Conservation (phyloP, 2,113 vertebrate species). For the Dromaius novaehollandiae region DNA sequence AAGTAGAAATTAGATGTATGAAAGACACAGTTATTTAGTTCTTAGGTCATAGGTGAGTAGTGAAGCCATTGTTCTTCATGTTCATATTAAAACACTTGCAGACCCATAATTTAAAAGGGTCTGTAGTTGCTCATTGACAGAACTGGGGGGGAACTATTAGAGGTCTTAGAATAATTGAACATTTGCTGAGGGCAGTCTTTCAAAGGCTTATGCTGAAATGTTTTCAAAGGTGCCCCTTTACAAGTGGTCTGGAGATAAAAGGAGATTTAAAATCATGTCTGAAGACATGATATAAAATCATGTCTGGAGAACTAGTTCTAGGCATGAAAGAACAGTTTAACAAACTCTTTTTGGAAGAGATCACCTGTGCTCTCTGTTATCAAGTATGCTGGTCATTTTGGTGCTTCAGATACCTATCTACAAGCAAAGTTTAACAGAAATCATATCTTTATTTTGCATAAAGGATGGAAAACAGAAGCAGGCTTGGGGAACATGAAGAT, state of each 20-base stretch:
- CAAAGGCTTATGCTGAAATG: not conserved
- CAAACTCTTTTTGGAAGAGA: not conserved
- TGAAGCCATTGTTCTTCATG: not conserved
- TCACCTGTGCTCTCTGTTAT: not conserved
- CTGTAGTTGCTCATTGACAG: not conserved
- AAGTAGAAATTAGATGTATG: not conserved
- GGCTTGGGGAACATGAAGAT: not conserved
- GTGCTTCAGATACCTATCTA: not conserved
- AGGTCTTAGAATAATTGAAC: not conserved
- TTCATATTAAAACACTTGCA: not conserved
- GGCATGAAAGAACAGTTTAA: not conserved
- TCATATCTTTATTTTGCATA: not conserved
- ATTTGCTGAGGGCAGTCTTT: not conserved
- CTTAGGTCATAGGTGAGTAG: not conserved
- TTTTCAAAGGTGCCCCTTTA: not conserved
- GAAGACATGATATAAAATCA: not conserved
- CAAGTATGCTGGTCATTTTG: not conserved
- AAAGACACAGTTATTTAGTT: not conserved
- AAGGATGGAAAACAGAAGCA: not conserved
- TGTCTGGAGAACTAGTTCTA: not conserved
- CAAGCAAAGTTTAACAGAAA: not conserved
- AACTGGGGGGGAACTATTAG: not conserved
- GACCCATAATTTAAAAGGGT: not conserved
- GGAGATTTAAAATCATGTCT: not conserved
- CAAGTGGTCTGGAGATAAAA: not conserved